Base-by-base conservation (phyloP, 92 coral and sea anemone genomes). In the Parazoanthus atlanticus region DNA sequence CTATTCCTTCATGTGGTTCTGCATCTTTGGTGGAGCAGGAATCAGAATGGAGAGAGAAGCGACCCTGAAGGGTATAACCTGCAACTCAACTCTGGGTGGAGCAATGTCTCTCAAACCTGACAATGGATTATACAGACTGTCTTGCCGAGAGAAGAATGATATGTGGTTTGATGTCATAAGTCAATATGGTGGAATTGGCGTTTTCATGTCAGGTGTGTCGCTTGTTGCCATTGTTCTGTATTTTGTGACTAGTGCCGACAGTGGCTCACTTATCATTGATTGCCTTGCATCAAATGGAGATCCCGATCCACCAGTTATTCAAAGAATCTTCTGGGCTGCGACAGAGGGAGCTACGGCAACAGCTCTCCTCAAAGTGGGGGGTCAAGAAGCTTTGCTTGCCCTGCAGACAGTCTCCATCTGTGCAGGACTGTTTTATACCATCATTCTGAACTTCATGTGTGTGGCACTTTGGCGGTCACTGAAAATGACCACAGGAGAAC, bases 211-310 rank as follows among this genome's bases (percentile, higher is more conserved):
- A 31, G 90, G 92, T 31, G 54, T 95, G 6, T 95, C 98, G 38
- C 85, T 95, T 28, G 89, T 85, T 52, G 98, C 93, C 38, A 90
- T 95, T 73, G 88, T 95, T 74, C 92, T 95, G 40, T 95, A 95
- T 91, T 95, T 95, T 71, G 98, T 95, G 69, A 95, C 98, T 72
- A 95, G 98, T 71, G 92, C 98, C 70, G 98, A 95, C 91, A 95
- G 98, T 41, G 98, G 98, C 21, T 95, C 98, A 15, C 92, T 95
- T 41, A 94, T 95, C 85, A 95, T 95, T 69, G 98, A 95, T 90
- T 94, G 96, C 86, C 93, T 95, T 30, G 87, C 98, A 40, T 94
- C 98, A 88, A 95, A 95, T 89, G 98, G 98, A 64, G 91, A 94
- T 78, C 95, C 95, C n/a, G 95, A 94, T 58, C 98, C 98, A 21